A percentile compares a stretch with the other conserved stretches of the same genome.
Conservation (phyloP, 2,797 vertebrate genomes). For the Siniperca obscura region DNA sequence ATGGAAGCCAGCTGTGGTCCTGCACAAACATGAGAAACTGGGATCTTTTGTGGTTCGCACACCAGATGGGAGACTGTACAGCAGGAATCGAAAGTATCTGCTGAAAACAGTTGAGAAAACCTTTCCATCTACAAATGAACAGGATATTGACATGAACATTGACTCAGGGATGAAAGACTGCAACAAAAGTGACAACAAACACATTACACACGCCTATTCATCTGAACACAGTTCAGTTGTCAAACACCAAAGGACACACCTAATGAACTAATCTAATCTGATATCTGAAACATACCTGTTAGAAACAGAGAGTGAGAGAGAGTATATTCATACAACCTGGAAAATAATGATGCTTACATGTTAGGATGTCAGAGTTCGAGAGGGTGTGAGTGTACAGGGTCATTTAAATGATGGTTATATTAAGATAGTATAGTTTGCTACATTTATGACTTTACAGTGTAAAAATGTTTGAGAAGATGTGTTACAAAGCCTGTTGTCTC, state of each 20-base stretch:
- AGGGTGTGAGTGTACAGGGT: not conserved
- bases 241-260: not conserved
- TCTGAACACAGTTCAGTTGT: not conserved
- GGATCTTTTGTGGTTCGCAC: constrained; percentile 1
- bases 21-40: constrained; percentile 2
- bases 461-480: no score
- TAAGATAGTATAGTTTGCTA: no score
- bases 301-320: no score
- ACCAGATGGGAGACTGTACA: not conserved
- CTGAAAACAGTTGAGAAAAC: constrained; percentile 3
- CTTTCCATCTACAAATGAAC: not conserved
- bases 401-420: no score
- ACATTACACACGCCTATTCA: not conserved
- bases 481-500: no score
- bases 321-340: no score
- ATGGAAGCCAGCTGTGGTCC: constrained; percentile 16
- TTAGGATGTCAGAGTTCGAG: not conserved
- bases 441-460: no score
- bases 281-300: no score
- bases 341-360: no score
- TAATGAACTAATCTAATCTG: not conserved
- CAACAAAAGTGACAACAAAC: not conserved
- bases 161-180: not conserved
- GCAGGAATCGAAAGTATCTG: constrained; percentile 2
- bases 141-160: not conserved